A percentile compares a stretch with the other conserved stretches of the same genome.
phyloP scores from a whole-genome alignment of 2,797 vertebrate genomes.

The Chloroceryle amazona region DNA sequence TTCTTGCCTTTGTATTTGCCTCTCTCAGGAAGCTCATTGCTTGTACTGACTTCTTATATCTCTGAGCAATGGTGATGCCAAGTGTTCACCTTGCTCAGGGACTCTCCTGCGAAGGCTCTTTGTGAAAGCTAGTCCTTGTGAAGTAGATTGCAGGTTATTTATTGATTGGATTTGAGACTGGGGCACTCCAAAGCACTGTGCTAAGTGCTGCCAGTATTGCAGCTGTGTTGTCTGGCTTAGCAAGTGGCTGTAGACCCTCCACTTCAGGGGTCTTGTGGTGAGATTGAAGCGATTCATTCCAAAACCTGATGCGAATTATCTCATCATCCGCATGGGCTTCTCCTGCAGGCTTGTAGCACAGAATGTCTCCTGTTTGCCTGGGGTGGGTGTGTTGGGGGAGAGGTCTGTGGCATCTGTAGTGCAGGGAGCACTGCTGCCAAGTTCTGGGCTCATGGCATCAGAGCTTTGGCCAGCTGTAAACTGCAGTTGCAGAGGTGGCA shows the following conservation, averaged over 20 bases:
- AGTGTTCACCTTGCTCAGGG: not conserved
- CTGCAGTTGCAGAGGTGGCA: not conserved
- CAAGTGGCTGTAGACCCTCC: not conserved
- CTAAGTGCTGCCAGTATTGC: not conserved
- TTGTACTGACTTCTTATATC: not conserved
- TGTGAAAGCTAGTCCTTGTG: not conserved
- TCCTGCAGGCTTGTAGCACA: not conserved
- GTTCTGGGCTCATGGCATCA: not conserved
- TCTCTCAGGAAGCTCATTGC: not conserved
- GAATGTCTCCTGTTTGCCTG: not conserved
- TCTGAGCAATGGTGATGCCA: not conserved
- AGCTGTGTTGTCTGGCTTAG: rapidly evolving
- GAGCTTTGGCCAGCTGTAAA: not conserved
- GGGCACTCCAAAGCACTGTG: not conserved
- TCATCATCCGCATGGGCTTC: not conserved
- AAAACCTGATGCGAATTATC: not conserved
- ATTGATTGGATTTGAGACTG: not conserved
- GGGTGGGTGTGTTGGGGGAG: not conserved
- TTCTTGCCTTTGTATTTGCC: not conserved
- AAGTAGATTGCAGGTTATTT: not conserved
- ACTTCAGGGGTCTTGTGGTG: not conserved
- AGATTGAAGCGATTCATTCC: not conserved
- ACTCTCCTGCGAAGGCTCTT: not conserved
- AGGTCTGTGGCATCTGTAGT: not conserved
- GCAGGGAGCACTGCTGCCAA: not conserved